A percentile compares a stretch with the other conserved stretches of the same genome.
Evolutionary conservation across 2,113 vertebrate genomes (phyloP).

Genomic region (Oreotragus oreotragus): DNA sequence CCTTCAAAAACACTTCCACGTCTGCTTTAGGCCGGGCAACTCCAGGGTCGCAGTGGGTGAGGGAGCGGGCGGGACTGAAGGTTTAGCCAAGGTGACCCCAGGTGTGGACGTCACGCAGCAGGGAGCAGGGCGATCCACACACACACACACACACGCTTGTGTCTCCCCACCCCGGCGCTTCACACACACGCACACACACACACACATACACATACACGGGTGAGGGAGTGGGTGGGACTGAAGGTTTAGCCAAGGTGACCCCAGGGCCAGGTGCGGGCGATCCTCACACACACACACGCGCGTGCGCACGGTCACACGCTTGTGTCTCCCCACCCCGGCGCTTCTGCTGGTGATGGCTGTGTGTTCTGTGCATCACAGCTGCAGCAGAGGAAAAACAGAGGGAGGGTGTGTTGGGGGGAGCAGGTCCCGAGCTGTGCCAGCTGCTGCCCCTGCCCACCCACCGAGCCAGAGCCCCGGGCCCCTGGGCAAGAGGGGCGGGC

Average conservation of each 20-base stretch:
- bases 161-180: constrained; percentile 50
- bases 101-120: not conserved
- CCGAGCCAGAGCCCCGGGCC: constrained; percentile 72
- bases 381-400: constrained; percentile 42
- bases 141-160: not conserved
- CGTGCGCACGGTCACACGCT: too few species aligned
- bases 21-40: fast-evolving
- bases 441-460: constrained; percentile 83
- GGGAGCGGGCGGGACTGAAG: fast-evolving
- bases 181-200: too few species aligned
- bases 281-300: not conserved
- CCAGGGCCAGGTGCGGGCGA: too few species aligned
- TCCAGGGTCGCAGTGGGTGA: fast-evolving
- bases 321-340: constrained; percentile 17
- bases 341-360: constrained; percentile 72
- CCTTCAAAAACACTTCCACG: not conserved
- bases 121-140: not conserved
- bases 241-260: too few species aligned
- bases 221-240: too few species aligned
- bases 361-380: constrained; percentile 71
- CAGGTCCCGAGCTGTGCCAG: constrained; percentile 84
- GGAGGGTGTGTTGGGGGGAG: constrained; percentile 59
- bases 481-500: constrained; percentile 80
- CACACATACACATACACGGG: too few species aligned
- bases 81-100: not conserved